Evolutionary conservation across 2,797 vertebrate genomes (phyloP), one percentile per base, ranked within the genome.

Genomic region (Pitangus sulphuratus): DNA sequence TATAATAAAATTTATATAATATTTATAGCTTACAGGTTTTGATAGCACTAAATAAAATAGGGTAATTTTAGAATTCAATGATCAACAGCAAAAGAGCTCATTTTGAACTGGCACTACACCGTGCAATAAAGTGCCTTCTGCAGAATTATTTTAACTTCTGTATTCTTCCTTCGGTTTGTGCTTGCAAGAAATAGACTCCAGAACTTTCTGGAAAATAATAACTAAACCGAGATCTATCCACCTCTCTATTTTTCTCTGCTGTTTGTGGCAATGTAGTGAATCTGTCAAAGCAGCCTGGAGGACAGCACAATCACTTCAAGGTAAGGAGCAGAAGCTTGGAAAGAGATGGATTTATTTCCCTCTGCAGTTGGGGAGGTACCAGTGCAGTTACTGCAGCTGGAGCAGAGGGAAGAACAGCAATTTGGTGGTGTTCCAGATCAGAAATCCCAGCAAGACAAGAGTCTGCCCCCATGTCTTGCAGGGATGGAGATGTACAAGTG

Each of bases 281-380:
- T 64, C 56, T 44, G 13, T 57, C 39, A n/a, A 17, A 61, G 44
- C 47, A 56, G 24, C 15, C 21, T 25, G 20, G 21, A 90, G 58
- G 15, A 51, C 37, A 61, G 12, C 7, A 4, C 44, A 30, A 45
- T 17, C 14, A 5, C 66, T 58, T 45, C 15, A 69, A 83, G 76
- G 35, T 57, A 45, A 75, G n/a, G n/a, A 25, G 39, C 30, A 66
- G 54, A 76, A 72, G 35, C 18, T 50, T 72, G 31, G 1, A 3
- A 31, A 21, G 37, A 84, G n/a, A 11, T 11, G 4, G 22, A 47
- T 69, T 69, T 81, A 51, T 58, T 89, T 68, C 37, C 17, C n/a
- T 71, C 53, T 74, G 66, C 16, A 25, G n/a, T 2, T 0, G 0
- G n/a, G 40, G n/a, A 35, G 39, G 31, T 71, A 39, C 28, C 12